A percentile compares a stretch with the other conserved stretches of the same genome.
phyloP scores from a whole-genome alignment of 2,888 invertebrate genomes.

The Cerceris ruficornis region DNA sequence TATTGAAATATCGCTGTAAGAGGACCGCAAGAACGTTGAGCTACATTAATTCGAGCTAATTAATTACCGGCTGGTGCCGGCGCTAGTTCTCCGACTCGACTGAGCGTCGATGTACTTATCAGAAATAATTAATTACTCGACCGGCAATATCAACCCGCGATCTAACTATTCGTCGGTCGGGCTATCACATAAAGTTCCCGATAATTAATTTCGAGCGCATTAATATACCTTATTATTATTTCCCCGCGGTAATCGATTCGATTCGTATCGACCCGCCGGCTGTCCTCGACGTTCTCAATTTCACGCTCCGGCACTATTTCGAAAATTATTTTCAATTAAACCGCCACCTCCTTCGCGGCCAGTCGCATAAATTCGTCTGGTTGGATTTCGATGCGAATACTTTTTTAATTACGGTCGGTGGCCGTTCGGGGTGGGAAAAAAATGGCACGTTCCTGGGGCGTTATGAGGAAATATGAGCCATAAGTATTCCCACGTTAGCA shows the following conservation, averaged over 20 bases:
- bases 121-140: conserved; percentile 63
- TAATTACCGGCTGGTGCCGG: conserved; percentile 55
- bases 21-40: conserved; percentile 37
- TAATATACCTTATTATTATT: conserved; percentile 38
- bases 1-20: conserved; percentile 42
- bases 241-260: conserved; percentile 10
- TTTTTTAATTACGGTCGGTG: conserved; percentile 40
- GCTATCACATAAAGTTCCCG: conserved; percentile 53
- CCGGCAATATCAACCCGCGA: conserved; percentile 54
- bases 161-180: conserved; percentile 45
- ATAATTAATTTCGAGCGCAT: conserved; percentile 57
- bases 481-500: conserved; percentile 51
- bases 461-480: conserved; percentile 60
- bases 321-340: conserved; percentile 28
- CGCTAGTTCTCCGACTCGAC: conserved; percentile 48
- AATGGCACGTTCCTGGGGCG: conserved; percentile 19
- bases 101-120: conserved; percentile 52
- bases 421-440: background rate
- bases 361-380: conserved; percentile 25
- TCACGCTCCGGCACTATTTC: background rate
- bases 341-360: background rate
- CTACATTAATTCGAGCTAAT: conserved; percentile 64
- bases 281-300: background rate
- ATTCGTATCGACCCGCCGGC: background rate
- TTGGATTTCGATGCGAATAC: conserved; percentile 26